Evolutionary conservation across 2,113 vertebrate genomes (phyloP).

Genomic region (Cololabis saira): DNA sequence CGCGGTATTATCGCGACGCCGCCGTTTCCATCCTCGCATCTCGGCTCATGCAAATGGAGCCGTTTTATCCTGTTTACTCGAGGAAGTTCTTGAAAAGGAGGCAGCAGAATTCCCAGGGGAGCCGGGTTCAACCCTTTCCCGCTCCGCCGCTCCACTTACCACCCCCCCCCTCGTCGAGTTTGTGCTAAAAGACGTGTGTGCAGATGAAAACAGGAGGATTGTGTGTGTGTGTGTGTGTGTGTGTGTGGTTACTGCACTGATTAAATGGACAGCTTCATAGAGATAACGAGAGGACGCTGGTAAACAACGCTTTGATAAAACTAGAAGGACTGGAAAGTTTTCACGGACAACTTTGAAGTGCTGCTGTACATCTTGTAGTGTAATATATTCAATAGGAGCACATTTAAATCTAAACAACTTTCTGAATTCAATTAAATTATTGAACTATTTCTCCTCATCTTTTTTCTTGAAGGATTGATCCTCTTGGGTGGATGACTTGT

Average conservation of each 20-base stretch:
- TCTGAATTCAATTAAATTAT: no score
- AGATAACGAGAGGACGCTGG: slow-evolving; percentile 54
- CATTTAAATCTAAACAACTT: no score
- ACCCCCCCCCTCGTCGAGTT: slow-evolving; percentile 47
- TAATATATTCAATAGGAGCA: no score
- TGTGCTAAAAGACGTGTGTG: slow-evolving; percentile 60
- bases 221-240: slow-evolving; percentile 17
- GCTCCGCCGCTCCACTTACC: slow-evolving; percentile 44
- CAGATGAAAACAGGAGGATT: slow-evolving; percentile 46
- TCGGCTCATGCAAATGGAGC: slow-evolving; percentile 66
- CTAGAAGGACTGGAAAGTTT: slow-evolving; percentile 42
- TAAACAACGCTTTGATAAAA: slow-evolving; percentile 64
- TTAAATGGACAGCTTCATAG: slow-evolving; percentile 51
- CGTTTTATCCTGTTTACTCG: slow-evolving; percentile 77
- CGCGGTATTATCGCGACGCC: slow-evolving; percentile 17
- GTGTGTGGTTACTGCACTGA: slow-evolving; percentile 27
- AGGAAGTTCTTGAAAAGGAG: slow-evolving; percentile 63
- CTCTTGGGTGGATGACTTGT: no score
- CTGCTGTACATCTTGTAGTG: no score
- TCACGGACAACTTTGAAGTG: slow-evolving; percentile 31
- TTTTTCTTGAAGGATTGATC: no score
- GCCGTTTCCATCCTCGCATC: slow-evolving; percentile 48
- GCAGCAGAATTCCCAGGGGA: slow-evolving; percentile 60
- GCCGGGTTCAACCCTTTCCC: slow-evolving; percentile 51
- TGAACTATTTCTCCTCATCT: no score